These are phyloP conservation scores for Helicolenus hilgendorfi DNA, from an alignment of 2,797 vertebrate genomes.

Conservation along the genomic window DNA sequence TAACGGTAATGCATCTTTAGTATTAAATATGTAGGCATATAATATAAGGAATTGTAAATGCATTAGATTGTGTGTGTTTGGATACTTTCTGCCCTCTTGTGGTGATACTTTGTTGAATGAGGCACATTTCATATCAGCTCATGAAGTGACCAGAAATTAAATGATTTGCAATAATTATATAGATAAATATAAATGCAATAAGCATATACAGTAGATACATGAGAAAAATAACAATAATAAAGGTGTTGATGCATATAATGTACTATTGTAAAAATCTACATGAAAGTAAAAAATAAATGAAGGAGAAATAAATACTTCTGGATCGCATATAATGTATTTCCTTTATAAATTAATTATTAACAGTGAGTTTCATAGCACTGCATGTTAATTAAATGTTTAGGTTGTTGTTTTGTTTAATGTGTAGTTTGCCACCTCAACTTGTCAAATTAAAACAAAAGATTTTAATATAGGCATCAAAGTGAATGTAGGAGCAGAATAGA, in stretches of 20 bases:
- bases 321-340: neutral
- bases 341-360: neutral
- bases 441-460: slow-evolving; percentile 56
- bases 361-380: neutral
- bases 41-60: slow-evolving; percentile 25
- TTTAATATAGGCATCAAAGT: slow-evolving; percentile 65
- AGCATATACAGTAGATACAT: neutral
- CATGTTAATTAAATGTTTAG: neutral
- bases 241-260: neutral
- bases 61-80: slow-evolving; percentile 66
- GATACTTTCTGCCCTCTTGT: slow-evolving; percentile 90
- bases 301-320: neutral
- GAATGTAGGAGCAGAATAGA: slow-evolving; percentile 63
- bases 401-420: slow-evolving; percentile 19
- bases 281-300: neutral
- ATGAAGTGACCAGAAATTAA: slow-evolving; percentile 17
- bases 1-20: neutral
- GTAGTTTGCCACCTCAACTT: neutral
- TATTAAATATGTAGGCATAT: slow-evolving; percentile 6
- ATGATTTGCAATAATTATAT: neutral
- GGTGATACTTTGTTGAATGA: slow-evolving; percentile 48
- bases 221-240: neutral
- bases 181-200: neutral
- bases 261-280: neutral
- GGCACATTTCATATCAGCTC: slow-evolving; percentile 17